Percentiles rank a stretch among this genome's conserved stretches.
Evolutionary conservation across 2,113 vertebrate species (phyloP).

Genomic region (Macaca fascicularis): DNA sequence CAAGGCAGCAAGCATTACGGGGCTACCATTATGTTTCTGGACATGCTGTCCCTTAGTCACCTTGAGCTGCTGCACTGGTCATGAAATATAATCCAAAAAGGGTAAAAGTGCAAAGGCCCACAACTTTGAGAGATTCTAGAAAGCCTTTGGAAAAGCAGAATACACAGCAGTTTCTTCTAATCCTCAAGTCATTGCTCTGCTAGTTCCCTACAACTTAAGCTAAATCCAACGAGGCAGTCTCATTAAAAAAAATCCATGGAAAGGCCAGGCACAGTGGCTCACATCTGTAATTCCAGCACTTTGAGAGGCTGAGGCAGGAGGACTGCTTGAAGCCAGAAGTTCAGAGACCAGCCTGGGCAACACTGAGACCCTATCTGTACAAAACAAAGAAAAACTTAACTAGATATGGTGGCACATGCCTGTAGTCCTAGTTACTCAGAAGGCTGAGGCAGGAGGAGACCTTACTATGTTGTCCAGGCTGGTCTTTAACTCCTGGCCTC

Average conservation of each 20-base stretch:
- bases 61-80: not conserved
- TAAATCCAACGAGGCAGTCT: not conserved
- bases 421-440: too few relatives aligned
- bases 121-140: not conserved
- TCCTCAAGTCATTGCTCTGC: not conserved
- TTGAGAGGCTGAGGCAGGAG: too few relatives aligned
- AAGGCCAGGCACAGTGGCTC: too few relatives aligned
- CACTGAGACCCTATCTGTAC: too few relatives aligned
- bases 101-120: not conserved
- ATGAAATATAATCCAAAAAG: not conserved
- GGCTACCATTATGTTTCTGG: not conserved
- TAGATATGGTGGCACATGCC: too few relatives aligned
- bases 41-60: not conserved
- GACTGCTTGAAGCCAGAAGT: too few relatives aligned
- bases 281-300: too few relatives aligned
- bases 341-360: too few relatives aligned
- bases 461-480: too few relatives aligned
- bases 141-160: not conserved
- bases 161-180: not conserved
- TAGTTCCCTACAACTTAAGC: not conserved
- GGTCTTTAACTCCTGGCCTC: too few relatives aligned
- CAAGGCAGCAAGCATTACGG: not conserved
- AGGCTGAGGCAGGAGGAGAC: too few relatives aligned
- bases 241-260: not conserved
- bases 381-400: too few relatives aligned